These are phyloP conservation scores for Platycheirus albimanus DNA, from an alignment of 2,888 invertebrate species.

Conservation along the genomic window DNA sequence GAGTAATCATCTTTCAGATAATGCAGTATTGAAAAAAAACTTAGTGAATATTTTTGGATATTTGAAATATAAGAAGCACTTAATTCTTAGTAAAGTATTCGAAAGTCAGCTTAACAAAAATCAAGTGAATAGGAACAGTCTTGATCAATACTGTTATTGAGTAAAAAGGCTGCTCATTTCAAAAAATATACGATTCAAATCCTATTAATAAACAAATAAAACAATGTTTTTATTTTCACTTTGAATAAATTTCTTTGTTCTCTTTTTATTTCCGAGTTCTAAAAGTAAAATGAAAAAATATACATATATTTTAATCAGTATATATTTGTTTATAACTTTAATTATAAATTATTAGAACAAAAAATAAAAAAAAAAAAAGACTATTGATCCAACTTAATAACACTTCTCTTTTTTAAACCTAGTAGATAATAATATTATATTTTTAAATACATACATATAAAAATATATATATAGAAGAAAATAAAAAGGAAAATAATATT, in stretches of 20 bases:
- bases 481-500: constrained; percentile 14
- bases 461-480: constrained; percentile 30
- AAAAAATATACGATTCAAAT: too few species aligned
- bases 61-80: too few species aligned
- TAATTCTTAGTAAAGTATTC: too few species aligned
- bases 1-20: too few species aligned
- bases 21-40: too few species aligned
- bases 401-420: constrained; percentile 29
- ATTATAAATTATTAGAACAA: constrained; percentile 64
- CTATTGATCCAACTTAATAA: constrained; percentile 51
- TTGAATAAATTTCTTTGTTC: constrained; percentile 34
- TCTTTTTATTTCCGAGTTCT: constrained; percentile 48
- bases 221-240: constrained; percentile 43
- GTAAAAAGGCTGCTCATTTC: too few species aligned
- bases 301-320: constrained; percentile 29
- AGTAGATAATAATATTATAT: constrained; percentile 1
- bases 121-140: too few species aligned
- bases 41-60: too few species aligned
- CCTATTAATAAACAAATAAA: constrained; percentile 1
- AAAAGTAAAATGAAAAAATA: constrained; percentile 60
- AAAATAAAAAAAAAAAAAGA: constrained; percentile 40
- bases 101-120: too few species aligned
- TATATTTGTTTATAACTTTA: constrained; percentile 62
- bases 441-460: constrained; percentile 45
- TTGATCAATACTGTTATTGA: too few species aligned